Evolutionary conservation across 92 coral and sea anemone species (phyloP).

Genomic region (Zoanthus sociatus): DNA sequence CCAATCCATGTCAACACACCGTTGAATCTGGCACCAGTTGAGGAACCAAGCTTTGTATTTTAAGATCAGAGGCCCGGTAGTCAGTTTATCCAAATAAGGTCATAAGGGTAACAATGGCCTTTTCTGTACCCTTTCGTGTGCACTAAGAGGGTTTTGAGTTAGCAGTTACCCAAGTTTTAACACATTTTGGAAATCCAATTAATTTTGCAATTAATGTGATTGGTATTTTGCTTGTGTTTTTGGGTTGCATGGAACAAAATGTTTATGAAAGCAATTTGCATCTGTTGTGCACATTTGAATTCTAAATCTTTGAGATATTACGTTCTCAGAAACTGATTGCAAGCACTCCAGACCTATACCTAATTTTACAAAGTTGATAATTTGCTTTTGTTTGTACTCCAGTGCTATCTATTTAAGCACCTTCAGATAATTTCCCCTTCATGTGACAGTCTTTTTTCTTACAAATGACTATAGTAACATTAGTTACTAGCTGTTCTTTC

Average conservation of each 20-base stretch:
- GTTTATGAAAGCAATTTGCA: too few species aligned
- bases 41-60: constrained; percentile 90
- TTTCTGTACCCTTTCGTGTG: not conserved
- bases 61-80: constrained; percentile 6
- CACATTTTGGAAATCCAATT: too few species aligned
- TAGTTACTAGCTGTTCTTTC: too few species aligned
- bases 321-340: not conserved
- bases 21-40: constrained; percentile 95
- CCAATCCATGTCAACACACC: constrained; percentile 84
- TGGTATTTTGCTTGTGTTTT: constrained; percentile 1
- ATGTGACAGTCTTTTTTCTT: not conserved
- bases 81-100: not conserved
- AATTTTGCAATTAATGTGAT: not conserved
- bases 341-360: not conserved
- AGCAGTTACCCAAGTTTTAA: not conserved
- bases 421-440: not conserved
- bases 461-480: too few species aligned
- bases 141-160: not conserved
- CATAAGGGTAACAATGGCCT: not conserved
- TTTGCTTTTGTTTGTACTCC: not conserved
- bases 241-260: not conserved
- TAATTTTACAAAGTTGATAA: not conserved
- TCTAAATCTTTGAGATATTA: not conserved
- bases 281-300: too few species aligned
- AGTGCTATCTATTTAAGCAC: not conserved